Percentiles rank a stretch among this genome's conserved stretches.
Conservation (phyloP, 2,888 invertebrate genomes). For the Andrena hattorfiana region DNA sequence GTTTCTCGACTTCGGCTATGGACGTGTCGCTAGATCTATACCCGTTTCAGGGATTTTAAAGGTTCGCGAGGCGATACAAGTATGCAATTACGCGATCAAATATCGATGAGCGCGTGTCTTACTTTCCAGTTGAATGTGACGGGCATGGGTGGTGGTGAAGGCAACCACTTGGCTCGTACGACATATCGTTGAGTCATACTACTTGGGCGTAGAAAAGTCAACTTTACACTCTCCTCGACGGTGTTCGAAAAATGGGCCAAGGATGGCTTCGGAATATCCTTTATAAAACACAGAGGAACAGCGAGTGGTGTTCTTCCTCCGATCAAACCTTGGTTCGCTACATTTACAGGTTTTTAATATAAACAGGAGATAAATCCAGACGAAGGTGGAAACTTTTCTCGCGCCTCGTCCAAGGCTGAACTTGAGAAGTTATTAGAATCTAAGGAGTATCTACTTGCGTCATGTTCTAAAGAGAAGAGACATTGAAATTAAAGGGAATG, state of each 20-base stretch:
- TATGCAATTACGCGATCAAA: slow-evolving; percentile 21
- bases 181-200: slow-evolving; percentile 50
- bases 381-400: background rate
- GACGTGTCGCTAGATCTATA: background rate
- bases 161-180: slow-evolving; percentile 19
- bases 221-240: slow-evolving; percentile 24
- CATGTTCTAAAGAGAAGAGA: background rate
- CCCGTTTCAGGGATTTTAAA: background rate
- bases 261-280: slow-evolving; percentile 30
- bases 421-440: background rate
- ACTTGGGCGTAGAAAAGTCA: slow-evolving; percentile 36
- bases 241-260: slow-evolving; percentile 46
- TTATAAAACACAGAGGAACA: no score
- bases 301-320: no score
- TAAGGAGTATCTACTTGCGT: background rate
- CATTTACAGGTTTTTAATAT: no score
- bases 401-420: background rate
- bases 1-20: background rate
- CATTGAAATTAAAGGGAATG: background rate
- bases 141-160: background rate
- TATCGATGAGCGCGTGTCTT: slow-evolving; percentile 1
- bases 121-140: background rate
- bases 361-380: background rate
- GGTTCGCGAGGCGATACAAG: background rate
- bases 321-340: no score